Evolutionary conservation across 1,140 invertebrate species (phyloP).

Genomic region (Monochamus saltuarius): DNA sequence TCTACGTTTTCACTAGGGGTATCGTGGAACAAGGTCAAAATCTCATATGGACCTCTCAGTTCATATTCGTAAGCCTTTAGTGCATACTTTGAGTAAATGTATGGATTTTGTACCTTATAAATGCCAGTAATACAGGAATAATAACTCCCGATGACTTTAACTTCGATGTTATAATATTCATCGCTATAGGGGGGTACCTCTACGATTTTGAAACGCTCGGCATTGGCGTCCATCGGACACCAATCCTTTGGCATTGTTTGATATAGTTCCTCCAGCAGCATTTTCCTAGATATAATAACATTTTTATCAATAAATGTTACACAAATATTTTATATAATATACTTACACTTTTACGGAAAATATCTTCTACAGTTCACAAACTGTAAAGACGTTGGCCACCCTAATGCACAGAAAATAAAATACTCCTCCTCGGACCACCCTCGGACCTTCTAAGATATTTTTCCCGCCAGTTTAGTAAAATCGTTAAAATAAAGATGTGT

Average conservation of each 20-base stretch:
- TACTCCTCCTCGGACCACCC: no score
- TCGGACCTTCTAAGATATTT: no score
- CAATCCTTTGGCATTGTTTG: slow-evolving; percentile 15
- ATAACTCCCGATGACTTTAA: slow-evolving; percentile 2
- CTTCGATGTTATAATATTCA: slow-evolving; percentile 19
- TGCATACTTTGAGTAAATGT: slow-evolving; percentile 25
- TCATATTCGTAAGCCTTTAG: slow-evolving; percentile 26
- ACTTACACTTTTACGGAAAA: no score
- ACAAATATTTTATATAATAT: no score
- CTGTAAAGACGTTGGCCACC: no score
- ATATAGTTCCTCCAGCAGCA: slow-evolving; percentile 21
- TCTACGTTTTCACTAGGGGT: slow-evolving; percentile 22
- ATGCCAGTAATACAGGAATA: slow-evolving; percentile 7
- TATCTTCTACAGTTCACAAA: no score
- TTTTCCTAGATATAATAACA: background rate
- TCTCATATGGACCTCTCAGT: slow-evolving; percentile 12
- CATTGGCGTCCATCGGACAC: slow-evolving; percentile 14
- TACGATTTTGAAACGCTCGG: slow-evolving; percentile 16
- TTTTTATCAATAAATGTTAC: no score
- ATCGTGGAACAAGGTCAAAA: slow-evolving; percentile 26
- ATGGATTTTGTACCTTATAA: slow-evolving; percentile 31
- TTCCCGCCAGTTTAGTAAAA: no score
- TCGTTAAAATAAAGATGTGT: no score
- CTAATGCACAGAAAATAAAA: no score
- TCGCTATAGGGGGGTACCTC: background rate